Evolutionary conservation across 2,113 vertebrate genomes (phyloP), one percentile per base, ranked within the genome.

Genomic region (Phrynosoma platyrhinos): DNA sequence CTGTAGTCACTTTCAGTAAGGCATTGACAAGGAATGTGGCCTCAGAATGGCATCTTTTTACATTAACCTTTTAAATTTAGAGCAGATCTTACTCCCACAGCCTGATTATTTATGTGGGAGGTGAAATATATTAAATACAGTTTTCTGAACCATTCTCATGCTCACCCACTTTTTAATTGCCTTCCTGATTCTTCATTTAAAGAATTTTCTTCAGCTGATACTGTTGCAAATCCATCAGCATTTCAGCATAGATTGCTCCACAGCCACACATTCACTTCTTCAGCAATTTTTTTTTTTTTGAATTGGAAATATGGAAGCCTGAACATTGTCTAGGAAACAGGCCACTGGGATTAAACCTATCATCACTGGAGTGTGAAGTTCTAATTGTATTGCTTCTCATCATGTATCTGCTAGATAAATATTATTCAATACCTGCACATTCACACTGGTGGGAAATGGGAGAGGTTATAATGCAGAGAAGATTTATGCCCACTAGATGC

Each of bases 401-500:
- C 95, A 93, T 94, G 58, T 91, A 89, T 91, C 83, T 94, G 84
- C 91, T 92, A 83, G 88, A 91, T 84, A 92, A 95, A 95, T 94
- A 94, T 95, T 95, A 95, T 87, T 94, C 87, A 90, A 89, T 93
- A 94, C 79, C 90, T 92, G 86, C 79, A 92, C 90, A 94, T 94
- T 93, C 81, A 89, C 86, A 87, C 89, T 94, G 71, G 79, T 95
- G 90, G 90, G 87, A 96, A 96, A 94, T 90, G 86, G 80, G 92
- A 94, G 89, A 96, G 87, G 78, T 94, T 95, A 88, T 92, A 96
- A 95, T 93, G 90, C 91, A 94, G 84, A 75, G 82, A 94, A 94
- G 94, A 96, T 96, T 97, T 95, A 97, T 95, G 94, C 93, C 92
- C 30, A 90, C 88, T 94, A 94, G 92, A 91, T 92, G 93, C 92